phyloP scores from a whole-genome alignment of 2,888 invertebrate species.

The Acronicta leporina region DNA sequence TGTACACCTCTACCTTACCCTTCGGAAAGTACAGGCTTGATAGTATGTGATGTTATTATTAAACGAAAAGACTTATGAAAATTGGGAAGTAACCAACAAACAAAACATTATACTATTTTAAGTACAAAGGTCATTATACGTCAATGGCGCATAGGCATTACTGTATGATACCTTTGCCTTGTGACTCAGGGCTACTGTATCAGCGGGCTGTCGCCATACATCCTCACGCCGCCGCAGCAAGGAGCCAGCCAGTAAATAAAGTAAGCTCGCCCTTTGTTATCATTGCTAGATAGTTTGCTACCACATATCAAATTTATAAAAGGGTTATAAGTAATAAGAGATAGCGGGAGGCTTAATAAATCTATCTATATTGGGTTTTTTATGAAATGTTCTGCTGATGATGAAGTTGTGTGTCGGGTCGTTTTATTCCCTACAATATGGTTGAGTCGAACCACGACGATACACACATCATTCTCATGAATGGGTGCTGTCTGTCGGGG shows the following conservation, averaged over 20 bases:
- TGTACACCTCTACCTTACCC: too few species aligned
- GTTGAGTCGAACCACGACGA: too few species aligned
- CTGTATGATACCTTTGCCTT: conserved; percentile 9
- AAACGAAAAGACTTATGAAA: too few species aligned
- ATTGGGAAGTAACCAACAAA: not conserved
- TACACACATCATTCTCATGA: too few species aligned
- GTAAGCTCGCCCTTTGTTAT: conserved; percentile 54
- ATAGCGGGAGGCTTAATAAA: not conserved
- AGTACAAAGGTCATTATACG: conserved; percentile 30
- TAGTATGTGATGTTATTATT: too few species aligned
- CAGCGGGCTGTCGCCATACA: conserved; percentile 52
- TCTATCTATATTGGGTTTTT: too few species aligned
- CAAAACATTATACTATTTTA: not conserved
- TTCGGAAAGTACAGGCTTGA: too few species aligned
- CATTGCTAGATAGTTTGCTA: conserved; percentile 55
- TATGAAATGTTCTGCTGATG: too few species aligned
- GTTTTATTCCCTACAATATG: too few species aligned
- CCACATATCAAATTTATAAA: conserved; percentile 56
- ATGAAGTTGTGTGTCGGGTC: too few species aligned
- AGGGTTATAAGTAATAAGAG: not conserved
- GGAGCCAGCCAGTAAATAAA: conserved; percentile 51
- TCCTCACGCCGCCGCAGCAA: conserved; percentile 24
- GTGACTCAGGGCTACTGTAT: conserved; percentile 60
- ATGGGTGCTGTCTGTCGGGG: too few species aligned
- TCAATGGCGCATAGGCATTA: conserved; percentile 12